Conservation (phyloP, 2,113 vertebrate genomes). For the Chionis minor region DNA sequence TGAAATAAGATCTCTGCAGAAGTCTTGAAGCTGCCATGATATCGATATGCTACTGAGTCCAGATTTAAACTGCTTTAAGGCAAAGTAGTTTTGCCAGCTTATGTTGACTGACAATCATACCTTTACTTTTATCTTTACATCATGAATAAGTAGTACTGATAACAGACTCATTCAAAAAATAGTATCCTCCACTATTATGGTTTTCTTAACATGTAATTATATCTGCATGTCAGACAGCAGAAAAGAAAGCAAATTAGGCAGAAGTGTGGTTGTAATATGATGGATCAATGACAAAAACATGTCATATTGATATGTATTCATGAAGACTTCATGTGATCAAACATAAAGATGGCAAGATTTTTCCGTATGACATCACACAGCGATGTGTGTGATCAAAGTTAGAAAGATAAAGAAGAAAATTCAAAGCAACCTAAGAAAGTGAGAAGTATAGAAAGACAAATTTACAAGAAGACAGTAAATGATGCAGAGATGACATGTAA, state of each 20-base stretch:
- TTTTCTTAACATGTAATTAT: background rate
- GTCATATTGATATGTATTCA: background rate
- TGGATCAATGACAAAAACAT: background rate
- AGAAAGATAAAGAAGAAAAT: constrained; percentile 7
- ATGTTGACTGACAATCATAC: background rate
- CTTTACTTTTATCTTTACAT: background rate
- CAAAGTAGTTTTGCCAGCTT: background rate
- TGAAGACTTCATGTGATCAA: constrained; percentile 19
- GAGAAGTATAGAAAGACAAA: background rate
- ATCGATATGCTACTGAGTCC: background rate
- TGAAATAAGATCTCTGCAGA: background rate
- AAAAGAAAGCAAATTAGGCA: background rate
- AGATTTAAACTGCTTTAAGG: background rate
- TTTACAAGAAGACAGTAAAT: background rate
- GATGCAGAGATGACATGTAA: background rate
- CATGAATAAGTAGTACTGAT: background rate
- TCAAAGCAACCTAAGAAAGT: background rate
- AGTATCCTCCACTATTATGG: background rate
- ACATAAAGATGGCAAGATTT: background rate
- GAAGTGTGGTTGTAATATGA: rapidly evolving
- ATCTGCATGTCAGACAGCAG: background rate
- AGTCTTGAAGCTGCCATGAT: background rate
- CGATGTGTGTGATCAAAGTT: background rate
- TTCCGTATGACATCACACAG: background rate
- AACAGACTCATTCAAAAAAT: background rate